Percentiles rank a stretch among this genome's conserved stretches.
Evolutionary conservation across 2,888 invertebrate species (phyloP).

Genomic region (Saturnia pavonia): DNA sequence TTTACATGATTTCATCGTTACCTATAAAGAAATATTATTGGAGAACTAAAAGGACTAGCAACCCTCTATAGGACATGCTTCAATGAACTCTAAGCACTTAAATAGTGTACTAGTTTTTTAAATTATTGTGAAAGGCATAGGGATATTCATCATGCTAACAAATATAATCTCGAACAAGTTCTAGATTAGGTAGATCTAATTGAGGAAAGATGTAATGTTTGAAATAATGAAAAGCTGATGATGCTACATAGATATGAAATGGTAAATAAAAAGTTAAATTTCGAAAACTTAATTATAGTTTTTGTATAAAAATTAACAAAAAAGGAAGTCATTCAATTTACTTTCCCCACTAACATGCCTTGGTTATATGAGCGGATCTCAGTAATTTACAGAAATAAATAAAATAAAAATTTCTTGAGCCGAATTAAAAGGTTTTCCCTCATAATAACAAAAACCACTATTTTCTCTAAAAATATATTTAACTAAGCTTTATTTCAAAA

Average conservation of each 20-base stretch:
- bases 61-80: conserved; percentile 28
- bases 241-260: background rate
- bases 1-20: background rate
- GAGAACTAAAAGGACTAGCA: conserved; percentile 51
- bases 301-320: conserved; percentile 1
- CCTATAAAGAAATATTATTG: conserved; percentile 71
- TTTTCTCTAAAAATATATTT: background rate
- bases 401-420: background rate
- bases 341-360: conserved; percentile 20
- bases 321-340: conserved; percentile 11
- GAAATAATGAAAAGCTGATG: conserved; percentile 12
- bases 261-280: conserved; percentile 14
- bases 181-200: conserved; percentile 53
- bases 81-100: conserved; percentile 23
- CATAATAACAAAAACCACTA: background rate
- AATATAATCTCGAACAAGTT: conserved; percentile 30
- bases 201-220: conserved; percentile 49
- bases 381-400: background rate
- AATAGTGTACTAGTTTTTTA: conserved; percentile 17
- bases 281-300: background rate
- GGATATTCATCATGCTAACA: conserved; percentile 37
- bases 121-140: background rate
- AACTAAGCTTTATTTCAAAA: background rate
- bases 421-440: background rate
- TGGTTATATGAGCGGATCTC: background rate